A percentile compares a stretch with the other conserved stretches of the same genome.
phyloP scores from a whole-genome alignment of 2,888 invertebrate genomes.

The Bhutanitis thaidina region DNA sequence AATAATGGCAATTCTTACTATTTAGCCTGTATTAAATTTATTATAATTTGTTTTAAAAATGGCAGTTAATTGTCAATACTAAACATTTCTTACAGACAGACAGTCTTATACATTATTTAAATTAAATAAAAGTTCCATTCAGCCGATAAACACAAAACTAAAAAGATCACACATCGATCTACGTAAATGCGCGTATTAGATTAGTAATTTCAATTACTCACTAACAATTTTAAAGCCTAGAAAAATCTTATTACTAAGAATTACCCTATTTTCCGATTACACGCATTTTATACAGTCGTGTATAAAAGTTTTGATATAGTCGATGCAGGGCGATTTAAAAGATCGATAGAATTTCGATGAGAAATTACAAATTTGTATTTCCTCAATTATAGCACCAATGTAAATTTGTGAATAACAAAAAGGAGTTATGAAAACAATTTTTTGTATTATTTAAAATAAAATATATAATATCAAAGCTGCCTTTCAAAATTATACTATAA shows the following conservation, averaged over 20 bases:
- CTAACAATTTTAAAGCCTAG: conserved; percentile 66
- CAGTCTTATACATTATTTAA: conserved; percentile 66
- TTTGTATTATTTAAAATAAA: not conserved
- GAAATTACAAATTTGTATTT: conserved; percentile 11
- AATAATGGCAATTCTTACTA: conserved; percentile 10
- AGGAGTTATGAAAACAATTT: not conserved
- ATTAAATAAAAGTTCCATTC: conserved; percentile 42
- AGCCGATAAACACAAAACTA: conserved; percentile 39
- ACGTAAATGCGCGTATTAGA: conserved; percentile 56
- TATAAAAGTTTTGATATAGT: conserved; percentile 58
- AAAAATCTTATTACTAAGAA: conserved; percentile 42
- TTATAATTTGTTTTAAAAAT: conserved; percentile 37
- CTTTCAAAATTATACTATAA: not conserved
- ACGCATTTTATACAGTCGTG: conserved; percentile 58
- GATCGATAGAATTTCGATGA: conserved; percentile 18
- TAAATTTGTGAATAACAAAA: conserved; percentile 3
- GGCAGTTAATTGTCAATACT: conserved; percentile 60
- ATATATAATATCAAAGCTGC: conserved; percentile 5
- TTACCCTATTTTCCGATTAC: conserved; percentile 73
- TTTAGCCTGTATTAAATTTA: conserved; percentile 22
- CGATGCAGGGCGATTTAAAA: conserved; percentile 54
- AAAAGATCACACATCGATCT: conserved; percentile 36
- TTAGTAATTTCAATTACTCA: conserved; percentile 44
- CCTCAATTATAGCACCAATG: conserved; percentile 24
- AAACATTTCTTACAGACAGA: conserved; percentile 58